Evolutionary conservation across 2,888 invertebrate genomes (phyloP).

Genomic region (Horisme vitalbata): DNA sequence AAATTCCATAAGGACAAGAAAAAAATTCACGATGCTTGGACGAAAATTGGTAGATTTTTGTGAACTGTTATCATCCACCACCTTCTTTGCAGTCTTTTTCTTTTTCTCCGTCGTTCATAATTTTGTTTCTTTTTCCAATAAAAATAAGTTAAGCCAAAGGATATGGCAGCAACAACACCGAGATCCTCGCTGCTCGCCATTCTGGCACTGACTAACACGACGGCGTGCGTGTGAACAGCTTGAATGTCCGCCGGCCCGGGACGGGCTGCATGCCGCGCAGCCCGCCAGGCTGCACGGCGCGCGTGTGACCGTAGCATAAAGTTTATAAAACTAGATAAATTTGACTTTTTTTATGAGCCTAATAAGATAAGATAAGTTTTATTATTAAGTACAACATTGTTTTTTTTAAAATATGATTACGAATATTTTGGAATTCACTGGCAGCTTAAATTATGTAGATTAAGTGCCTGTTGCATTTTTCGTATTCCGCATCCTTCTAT

Average conservation of each 20-base stretch:
- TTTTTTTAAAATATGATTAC: too few species aligned
- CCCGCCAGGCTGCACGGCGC: slow-evolving; percentile 21
- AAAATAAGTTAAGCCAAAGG: slow-evolving; percentile 33
- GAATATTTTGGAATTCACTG: too few species aligned
- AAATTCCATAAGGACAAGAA: slow-evolving; percentile 31
- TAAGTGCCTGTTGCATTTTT: too few species aligned
- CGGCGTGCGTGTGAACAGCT: slow-evolving; percentile 25
- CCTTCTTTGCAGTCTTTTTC: slow-evolving; percentile 24
- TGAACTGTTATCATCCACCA: slow-evolving; percentile 33
- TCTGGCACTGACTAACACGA: slow-evolving; percentile 27
- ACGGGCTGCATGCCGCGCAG: slow-evolving; percentile 27
- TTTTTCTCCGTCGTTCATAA: slow-evolving; percentile 27
- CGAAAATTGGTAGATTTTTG: slow-evolving; percentile 23
- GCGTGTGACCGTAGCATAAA: slow-evolving; percentile 23
- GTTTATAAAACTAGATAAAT: too few species aligned
- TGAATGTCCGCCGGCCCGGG: slow-evolving; percentile 26
- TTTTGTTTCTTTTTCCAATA: slow-evolving; percentile 34
- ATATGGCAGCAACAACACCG: slow-evolving; percentile 29
- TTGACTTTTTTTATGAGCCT: too few species aligned
- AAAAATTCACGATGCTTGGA: slow-evolving; percentile 31
- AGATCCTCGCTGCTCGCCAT: slow-evolving; percentile 28
- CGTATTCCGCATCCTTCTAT: too few species aligned
- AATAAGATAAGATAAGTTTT: too few species aligned
- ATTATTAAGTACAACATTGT: too few species aligned
- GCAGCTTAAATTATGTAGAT: too few species aligned